Evolutionary conservation across 2,888 invertebrate species (phyloP).

Genomic region (Cryptus armator): DNA sequence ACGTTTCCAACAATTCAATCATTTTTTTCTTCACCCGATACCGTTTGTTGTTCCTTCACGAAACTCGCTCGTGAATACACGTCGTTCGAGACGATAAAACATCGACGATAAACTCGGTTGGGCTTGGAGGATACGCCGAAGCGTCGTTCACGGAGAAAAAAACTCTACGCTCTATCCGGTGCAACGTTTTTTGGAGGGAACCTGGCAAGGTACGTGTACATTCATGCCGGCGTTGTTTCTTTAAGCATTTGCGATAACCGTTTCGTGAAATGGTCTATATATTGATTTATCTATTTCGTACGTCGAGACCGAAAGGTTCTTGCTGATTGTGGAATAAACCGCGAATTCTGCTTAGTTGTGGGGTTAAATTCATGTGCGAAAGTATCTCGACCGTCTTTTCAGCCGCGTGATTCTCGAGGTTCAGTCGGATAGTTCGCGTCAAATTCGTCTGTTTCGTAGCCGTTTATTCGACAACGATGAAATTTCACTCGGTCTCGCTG

Average conservation of each 20-base stretch:
- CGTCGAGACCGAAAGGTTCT: not conserved
- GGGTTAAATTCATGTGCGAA: not conserved
- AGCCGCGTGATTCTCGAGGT: not conserved
- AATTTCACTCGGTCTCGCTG: not conserved
- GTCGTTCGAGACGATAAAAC: too few species aligned
- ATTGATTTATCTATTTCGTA: not conserved
- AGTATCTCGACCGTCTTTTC: not conserved
- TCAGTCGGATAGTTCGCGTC: not conserved
- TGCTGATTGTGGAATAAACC: not conserved
- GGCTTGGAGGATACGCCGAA: not conserved
- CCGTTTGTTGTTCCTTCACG: not conserved
- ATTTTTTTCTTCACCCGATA: not conserved
- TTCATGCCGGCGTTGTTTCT: too few species aligned
- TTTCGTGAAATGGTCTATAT: not conserved
- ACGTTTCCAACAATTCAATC: not conserved
- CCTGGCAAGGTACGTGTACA: constrained; percentile 31
- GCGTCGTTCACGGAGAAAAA: constrained; percentile 9
- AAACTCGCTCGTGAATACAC: too few species aligned
- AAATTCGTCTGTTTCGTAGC: not conserved
- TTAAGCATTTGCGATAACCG: not conserved
- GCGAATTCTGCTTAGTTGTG: not conserved
- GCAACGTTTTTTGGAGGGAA: constrained; percentile 57
- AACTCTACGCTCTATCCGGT: not conserved
- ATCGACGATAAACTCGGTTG: not conserved
- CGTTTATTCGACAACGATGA: not conserved